Evolutionary conservation across 2,888 invertebrate genomes (phyloP).

Genomic region (Gryllus longicercus): DNA sequence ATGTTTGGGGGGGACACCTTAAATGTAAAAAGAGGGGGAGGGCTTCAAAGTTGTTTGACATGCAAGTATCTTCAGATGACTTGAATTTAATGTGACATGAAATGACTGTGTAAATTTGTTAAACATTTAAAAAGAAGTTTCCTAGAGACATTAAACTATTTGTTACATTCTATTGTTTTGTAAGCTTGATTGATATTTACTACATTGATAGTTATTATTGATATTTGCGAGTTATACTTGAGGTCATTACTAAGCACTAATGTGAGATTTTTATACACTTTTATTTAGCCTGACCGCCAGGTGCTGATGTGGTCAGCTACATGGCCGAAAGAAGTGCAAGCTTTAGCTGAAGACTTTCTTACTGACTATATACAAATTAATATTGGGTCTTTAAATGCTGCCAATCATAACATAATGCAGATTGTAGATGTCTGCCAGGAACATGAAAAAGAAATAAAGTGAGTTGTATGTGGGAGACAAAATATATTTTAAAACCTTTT

Average conservation of each 20-base stretch:
- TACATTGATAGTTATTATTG: too few relatives aligned
- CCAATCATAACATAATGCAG: slow-evolving; percentile 97
- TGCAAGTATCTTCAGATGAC: too few relatives aligned
- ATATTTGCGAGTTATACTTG: too few relatives aligned
- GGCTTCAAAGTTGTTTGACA: too few relatives aligned
- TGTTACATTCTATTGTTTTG: too few relatives aligned
- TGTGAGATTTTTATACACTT: slow-evolving; percentile 26
- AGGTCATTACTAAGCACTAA: neutral
- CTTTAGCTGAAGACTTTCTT: slow-evolving; percentile 92
- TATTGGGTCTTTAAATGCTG: slow-evolving; percentile 89
- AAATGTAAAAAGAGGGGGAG: too few relatives aligned
- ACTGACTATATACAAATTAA: slow-evolving; percentile 93
- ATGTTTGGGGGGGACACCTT: too few relatives aligned
- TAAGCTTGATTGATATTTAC: too few relatives aligned
- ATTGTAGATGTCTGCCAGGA: slow-evolving; percentile 91
- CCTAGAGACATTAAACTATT: too few relatives aligned
- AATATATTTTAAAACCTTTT: neutral
- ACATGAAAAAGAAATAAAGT: slow-evolving; percentile 72
- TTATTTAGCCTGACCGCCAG: slow-evolving; percentile 67
- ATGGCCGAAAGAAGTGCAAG: slow-evolving; percentile 98
- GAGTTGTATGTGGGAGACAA: slow-evolving; percentile 26
- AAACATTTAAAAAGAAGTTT: too few relatives aligned
- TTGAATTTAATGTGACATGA: too few relatives aligned
- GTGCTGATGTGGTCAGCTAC: slow-evolving; percentile 99
- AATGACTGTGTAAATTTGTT: too few relatives aligned